Percentiles rank a stretch among this genome's conserved stretches.
phyloP scores from a whole-genome alignment of 2,888 invertebrate species.

The Hipparchia sbordonii region DNA sequence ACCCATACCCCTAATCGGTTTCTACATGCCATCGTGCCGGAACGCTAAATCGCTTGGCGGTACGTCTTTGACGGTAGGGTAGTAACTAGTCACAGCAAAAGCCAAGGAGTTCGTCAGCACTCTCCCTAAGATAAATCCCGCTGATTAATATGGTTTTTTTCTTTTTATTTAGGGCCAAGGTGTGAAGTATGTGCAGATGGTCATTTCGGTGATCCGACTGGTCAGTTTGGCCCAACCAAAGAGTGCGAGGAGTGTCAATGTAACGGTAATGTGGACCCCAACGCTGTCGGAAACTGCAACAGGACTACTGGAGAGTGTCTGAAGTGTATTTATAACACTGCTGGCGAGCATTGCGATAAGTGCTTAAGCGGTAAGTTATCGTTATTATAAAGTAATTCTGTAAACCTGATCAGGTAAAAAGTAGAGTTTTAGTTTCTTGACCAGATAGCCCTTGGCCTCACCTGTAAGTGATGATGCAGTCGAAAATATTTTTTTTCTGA shows the following conservation, averaged over 20 bases:
- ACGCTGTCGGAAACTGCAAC: slow-evolving; percentile 98
- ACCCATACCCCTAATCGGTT: no score
- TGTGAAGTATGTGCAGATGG: slow-evolving; percentile 98
- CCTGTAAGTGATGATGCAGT: no score
- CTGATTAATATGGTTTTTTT: not conserved
- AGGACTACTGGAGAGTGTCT: slow-evolving; percentile 97
- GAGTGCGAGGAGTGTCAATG: slow-evolving; percentile 95
- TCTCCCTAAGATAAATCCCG: no score
- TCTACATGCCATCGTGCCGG: no score
- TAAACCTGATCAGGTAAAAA: not conserved
- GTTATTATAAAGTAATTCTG: not conserved
- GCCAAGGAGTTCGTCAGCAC: no score
- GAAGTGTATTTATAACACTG: slow-evolving; percentile 98
- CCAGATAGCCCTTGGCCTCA: no score
- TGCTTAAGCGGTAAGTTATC: slow-evolving; percentile 89
- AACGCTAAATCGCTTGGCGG: no score
- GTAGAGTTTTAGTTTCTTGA: no score
- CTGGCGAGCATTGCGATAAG: slow-evolving; percentile 94
- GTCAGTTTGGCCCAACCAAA: slow-evolving; percentile 91
- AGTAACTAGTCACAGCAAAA: no score
- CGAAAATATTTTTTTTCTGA: no score
- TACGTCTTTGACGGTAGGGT: no score
- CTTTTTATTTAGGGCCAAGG: slow-evolving; percentile 76
- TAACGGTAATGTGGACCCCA: slow-evolving; percentile 95
- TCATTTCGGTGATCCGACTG: slow-evolving; percentile 96